Evolutionary conservation across 2,113 vertebrate genomes (phyloP), one percentile per base, ranked within the genome.

Genomic region (Lophius piscatorius): DNA sequence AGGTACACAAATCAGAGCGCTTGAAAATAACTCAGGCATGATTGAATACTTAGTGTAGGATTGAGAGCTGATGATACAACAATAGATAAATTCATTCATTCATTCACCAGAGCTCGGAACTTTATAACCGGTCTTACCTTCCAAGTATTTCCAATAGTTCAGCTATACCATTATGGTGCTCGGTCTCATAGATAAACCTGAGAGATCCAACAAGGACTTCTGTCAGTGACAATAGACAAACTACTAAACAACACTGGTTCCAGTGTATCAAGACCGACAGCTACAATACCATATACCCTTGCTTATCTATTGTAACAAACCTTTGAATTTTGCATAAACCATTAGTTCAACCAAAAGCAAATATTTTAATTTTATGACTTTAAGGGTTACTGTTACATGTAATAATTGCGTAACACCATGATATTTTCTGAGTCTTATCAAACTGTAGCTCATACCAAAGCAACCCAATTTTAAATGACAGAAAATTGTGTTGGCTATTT

Each of bases 101-200:
- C 18, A 29, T 34, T 42, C 3, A 14, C 1, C 16, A 28, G 41
- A 22, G 11, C 9, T n/a, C 22, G 5, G 12, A 6, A 21, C 11
- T 20, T 0, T 1, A 54, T 9, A 11, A 1, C 16, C 6, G 4
- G 5, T 7, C 85, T 71, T 76, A 98, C 97, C 97, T 98, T 87
- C 97, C 97, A 88, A 98, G 83, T 90, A 98, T 98, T 91, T 98
- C 97, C 94, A 98, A 92, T 84, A 98, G 88, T 85, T 98, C 97
- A 79, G 97, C 97, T 91, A 98, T 98, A 87, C 97, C 97, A 41
- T 98, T 98, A 88, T 98, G 97, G 85, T 97, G 97, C 87, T 98
- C 97, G 4, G 97, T 98, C 93, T 98, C 97, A 92, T 98, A 98
- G 93, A 98, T 98, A 94, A 98, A 98, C 91, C 97, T 98, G 76